These are phyloP conservation scores for Recurvirostra avosetta DNA, from an alignment of 2,113 vertebrate genomes.

Conservation along the genomic window DNA sequence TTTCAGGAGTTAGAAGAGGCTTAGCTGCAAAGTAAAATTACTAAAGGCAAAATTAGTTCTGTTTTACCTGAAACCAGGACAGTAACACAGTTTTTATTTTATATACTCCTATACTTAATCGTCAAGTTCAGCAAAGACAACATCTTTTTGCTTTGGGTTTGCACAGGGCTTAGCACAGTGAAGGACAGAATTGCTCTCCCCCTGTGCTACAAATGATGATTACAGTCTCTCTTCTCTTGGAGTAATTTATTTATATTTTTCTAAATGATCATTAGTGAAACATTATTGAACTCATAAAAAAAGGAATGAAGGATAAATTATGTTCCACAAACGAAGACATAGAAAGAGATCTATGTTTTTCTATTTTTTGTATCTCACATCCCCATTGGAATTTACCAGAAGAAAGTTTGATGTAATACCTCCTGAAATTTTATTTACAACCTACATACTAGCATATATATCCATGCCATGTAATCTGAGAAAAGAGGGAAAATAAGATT, in stretches of 20 bases:
- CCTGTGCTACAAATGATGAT: background rate
- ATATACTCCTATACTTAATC: background rate
- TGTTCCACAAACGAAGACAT: background rate
- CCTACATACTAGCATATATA: background rate
- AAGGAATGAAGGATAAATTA: background rate
- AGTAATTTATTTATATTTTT: background rate
- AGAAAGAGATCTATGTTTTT: background rate
- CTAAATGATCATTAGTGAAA: background rate
- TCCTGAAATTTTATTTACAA: background rate
- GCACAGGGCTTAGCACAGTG: background rate
- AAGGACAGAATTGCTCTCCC: background rate
- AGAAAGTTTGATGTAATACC: background rate
- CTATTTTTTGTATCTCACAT: background rate
- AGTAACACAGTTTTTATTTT: background rate
- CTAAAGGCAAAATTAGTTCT: no score
- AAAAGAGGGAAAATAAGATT: background rate
- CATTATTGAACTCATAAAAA: background rate
- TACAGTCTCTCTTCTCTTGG: background rate
- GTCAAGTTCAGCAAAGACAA: background rate
- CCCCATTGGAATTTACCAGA: background rate
- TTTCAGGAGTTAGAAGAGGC: no score
- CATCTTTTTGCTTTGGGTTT: background rate
- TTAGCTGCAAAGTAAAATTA: no score
- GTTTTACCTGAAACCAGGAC: no score
- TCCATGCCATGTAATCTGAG: background rate